These are phyloP conservation scores for Drosophila diplacantha DNA, from an alignment of 2,888 invertebrate genomes.

Conservation along the genomic window DNA sequence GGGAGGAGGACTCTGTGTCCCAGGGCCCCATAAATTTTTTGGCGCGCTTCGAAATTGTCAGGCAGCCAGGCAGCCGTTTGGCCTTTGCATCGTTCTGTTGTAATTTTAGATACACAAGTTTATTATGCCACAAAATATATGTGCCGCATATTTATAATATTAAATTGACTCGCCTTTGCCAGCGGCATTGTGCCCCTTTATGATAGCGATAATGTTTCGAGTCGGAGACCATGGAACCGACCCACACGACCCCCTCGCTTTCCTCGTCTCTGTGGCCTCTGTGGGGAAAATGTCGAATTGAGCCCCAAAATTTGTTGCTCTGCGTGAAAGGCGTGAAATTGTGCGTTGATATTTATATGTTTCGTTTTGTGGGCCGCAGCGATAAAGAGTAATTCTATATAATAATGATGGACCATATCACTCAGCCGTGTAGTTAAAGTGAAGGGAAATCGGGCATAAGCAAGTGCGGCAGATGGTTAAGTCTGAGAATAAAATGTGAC, in stretches of 20 bases:
- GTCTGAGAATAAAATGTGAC: no score
- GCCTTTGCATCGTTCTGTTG: conserved; percentile 46
- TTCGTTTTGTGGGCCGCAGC: conserved; percentile 22
- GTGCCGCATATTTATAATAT: conserved; percentile 69
- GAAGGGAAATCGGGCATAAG: conserved; percentile 10
- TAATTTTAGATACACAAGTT: conserved; percentile 72
- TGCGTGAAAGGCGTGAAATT: conserved; percentile 59
- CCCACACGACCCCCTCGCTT: conserved; percentile 18
- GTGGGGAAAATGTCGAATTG: conserved; percentile 3
- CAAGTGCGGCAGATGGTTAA: conserved; percentile 1
- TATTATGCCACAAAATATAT: conserved; percentile 72
- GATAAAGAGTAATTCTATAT: conserved; percentile 27
- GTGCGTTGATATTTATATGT: conserved; percentile 32
- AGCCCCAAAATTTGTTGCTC: conserved; percentile 32
- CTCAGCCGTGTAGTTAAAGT: conserved; percentile 11
- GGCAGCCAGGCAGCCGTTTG: conserved; percentile 28
- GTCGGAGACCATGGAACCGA: conserved; percentile 23
- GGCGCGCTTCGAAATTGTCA: conserved; percentile 51
- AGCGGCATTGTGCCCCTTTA: conserved; percentile 39
- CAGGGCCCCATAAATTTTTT: conserved; percentile 50
- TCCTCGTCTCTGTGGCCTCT: neutral
- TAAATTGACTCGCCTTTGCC: conserved; percentile 60
- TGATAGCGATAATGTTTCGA: conserved; percentile 55
- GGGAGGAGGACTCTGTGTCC: conserved; percentile 37
- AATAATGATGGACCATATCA: conserved; percentile 31